A percentile compares a stretch with the other conserved stretches of the same genome.
Evolutionary conservation across 2,797 vertebrate genomes (phyloP).

Genomic region (Malacoctenus gilli): DNA sequence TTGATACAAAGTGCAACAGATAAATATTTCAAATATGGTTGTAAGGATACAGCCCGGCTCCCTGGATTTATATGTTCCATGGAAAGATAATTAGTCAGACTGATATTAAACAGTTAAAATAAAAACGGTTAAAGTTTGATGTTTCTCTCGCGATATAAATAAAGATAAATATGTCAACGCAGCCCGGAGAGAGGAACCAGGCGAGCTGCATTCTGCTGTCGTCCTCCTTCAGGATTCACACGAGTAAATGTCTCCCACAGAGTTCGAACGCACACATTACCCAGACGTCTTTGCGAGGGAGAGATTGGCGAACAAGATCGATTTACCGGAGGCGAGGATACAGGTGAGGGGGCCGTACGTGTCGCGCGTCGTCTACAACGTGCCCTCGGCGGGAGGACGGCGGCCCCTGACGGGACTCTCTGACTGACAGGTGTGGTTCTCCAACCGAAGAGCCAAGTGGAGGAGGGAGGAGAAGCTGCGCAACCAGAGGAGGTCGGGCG

Average conservation of each 20-base stretch:
- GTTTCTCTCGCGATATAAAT: not conserved
- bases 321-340: slow-evolving; percentile 89
- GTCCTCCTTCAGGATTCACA: slow-evolving; percentile 16
- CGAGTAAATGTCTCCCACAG: slow-evolving; percentile 69
- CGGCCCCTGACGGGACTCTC: slow-evolving; percentile 4
- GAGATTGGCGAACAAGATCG: slow-evolving; percentile 88
- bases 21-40: slow-evolving; percentile 78
- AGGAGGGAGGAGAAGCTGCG: slow-evolving; percentile 89
- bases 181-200: slow-evolving; percentile 12
- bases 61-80: slow-evolving; percentile 53
- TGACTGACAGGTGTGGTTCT: slow-evolving; percentile 88
- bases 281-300: slow-evolving; percentile 89
- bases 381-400: too few relatives aligned
- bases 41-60: slow-evolving; percentile 69
- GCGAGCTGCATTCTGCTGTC: slow-evolving; percentile 31
- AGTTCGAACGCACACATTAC: slow-evolving; percentile 90
- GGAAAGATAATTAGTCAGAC: slow-evolving; percentile 44
- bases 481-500: slow-evolving; percentile 85
- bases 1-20: slow-evolving; percentile 78
- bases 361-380: too few relatives aligned
- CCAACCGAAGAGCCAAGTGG: slow-evolving; percentile 90
- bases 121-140: not conserved
- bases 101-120: slow-evolving; percentile 18
- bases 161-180: slow-evolving; percentile 28
- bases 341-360: slow-evolving; percentile 73